Evolutionary conservation across 2,888 invertebrate species (phyloP).

Genomic region (Leucoma salicis): DNA sequence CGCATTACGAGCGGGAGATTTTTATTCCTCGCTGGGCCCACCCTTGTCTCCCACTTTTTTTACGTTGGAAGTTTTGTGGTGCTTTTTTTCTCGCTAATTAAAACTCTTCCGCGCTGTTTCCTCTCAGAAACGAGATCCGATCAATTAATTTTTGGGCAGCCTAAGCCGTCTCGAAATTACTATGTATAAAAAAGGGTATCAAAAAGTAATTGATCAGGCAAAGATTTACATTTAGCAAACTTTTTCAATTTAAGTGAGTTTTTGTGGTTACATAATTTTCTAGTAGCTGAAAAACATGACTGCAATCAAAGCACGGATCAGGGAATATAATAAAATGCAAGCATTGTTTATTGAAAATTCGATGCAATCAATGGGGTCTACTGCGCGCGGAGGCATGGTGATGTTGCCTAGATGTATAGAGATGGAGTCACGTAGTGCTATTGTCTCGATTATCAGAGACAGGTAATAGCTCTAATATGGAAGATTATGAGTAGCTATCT

Average conservation of each 20-base stretch:
- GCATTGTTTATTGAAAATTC: constrained; percentile 49
- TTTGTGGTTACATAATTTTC: constrained; percentile 40
- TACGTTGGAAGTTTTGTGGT: constrained; percentile 77
- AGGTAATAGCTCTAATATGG: constrained; percentile 42
- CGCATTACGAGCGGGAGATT: constrained; percentile 80
- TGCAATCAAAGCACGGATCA: constrained; percentile 39
- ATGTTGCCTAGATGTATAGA: constrained; percentile 32
- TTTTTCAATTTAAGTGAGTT: constrained; percentile 41
- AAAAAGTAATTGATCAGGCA: constrained; percentile 71
- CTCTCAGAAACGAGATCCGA: constrained; percentile 78
- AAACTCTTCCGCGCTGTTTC: constrained; percentile 82
- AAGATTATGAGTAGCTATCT: too few species aligned
- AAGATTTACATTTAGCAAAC: constrained; percentile 48
- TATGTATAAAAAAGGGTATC: constrained; percentile 61
- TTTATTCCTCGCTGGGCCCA: constrained; percentile 76
- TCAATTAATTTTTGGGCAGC: constrained; percentile 80
- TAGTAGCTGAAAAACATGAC: constrained; percentile 41
- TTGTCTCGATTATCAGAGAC: constrained; percentile 53
- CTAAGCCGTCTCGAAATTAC: constrained; percentile 76
- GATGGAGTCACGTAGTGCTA: constrained; percentile 63
- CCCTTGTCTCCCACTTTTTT: constrained; percentile 79
- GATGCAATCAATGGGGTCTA: constrained; percentile 42
- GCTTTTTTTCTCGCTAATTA: constrained; percentile 80
- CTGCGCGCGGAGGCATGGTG: constrained; percentile 22
- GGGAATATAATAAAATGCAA: constrained; percentile 40